Evolutionary conservation across 1,140 invertebrate species (phyloP).

Genomic region (Drosophila bocki): DNA sequence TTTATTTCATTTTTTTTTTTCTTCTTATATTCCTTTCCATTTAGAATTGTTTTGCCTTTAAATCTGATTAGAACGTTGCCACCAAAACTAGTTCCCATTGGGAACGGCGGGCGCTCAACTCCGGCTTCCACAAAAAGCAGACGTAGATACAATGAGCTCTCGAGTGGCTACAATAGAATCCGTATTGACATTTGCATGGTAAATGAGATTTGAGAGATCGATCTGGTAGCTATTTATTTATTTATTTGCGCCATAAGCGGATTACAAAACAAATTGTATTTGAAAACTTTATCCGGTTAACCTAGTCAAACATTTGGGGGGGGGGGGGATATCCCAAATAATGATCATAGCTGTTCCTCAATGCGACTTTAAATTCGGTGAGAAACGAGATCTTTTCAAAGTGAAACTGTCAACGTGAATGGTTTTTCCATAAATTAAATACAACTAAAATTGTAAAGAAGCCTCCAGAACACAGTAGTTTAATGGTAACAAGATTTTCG

Average conservation of each 20-base stretch:
- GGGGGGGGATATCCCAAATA: constrained; percentile 35
- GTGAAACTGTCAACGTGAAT: constrained; percentile 33
- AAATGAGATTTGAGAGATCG: constrained; percentile 37
- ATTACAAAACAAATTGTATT: constrained; percentile 45
- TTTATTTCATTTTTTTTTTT: constrained; percentile 11
- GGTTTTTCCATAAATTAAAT: constrained; percentile 41
- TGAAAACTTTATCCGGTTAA: constrained; percentile 50
- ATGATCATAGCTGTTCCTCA: constrained; percentile 9
- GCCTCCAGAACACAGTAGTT: constrained; percentile 12
- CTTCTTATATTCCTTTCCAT: constrained; percentile 25
- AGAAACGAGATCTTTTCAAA: constrained; percentile 27
- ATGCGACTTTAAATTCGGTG: constrained; percentile 4
- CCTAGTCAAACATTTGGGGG: constrained; percentile 17
- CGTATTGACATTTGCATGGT: constrained; percentile 59
- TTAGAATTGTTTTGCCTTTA: constrained; percentile 56
- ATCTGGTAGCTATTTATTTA: constrained; percentile 54
- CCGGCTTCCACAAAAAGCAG: constrained; percentile 1
- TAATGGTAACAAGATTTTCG: constrained; percentile 7
- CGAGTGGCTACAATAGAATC: constrained; percentile 51
- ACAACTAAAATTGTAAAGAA: constrained; percentile 7
- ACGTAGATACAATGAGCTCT: constrained; percentile 25
- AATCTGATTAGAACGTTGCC: constrained; percentile 49
- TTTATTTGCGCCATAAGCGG: constrained; percentile 51
- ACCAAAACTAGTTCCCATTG: constrained; percentile 52
- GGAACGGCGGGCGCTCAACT: constrained; percentile 14